A percentile compares a stretch with the other conserved stretches of the same genome.
phyloP scores from a whole-genome alignment of 2,113 vertebrate species.

The Otocyon megalotis region DNA sequence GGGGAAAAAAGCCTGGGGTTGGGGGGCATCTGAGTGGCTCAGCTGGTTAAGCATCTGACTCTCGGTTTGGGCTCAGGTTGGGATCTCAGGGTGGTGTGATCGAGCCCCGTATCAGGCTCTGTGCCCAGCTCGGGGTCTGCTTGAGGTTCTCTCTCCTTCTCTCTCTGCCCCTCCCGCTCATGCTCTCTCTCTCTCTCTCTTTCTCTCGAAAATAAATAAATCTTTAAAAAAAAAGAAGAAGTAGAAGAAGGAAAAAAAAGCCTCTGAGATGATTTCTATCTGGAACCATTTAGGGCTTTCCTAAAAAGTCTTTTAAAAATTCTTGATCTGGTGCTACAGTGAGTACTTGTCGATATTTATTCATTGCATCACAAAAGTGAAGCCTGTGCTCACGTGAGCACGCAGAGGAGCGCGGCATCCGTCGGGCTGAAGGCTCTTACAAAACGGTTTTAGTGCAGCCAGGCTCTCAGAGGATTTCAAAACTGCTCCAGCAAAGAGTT shows the following conservation, averaged over 20 bases:
- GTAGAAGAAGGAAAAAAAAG: neutral
- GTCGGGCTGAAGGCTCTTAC: neutral
- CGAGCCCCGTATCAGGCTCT: fast-evolving
- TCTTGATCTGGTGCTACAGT: neutral
- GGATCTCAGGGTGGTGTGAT: neutral
- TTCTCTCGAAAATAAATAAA: neutral
- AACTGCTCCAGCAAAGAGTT: neutral
- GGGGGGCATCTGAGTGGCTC: neutral
- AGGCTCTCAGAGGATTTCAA: neutral
- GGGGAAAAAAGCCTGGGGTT: too few species aligned
- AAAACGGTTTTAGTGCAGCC: neutral
- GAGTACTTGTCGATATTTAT: neutral
- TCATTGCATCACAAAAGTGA: neutral
- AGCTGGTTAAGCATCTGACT: neutral
- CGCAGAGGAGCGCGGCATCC: neutral
- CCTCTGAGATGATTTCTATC: neutral
- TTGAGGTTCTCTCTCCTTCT: neutral
- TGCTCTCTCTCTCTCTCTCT: neutral
- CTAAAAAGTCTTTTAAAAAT: neutral
- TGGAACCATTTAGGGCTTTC: neutral
- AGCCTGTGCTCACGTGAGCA: neutral
- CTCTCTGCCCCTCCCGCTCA: too few species aligned
- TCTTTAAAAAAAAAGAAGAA: too few species aligned
- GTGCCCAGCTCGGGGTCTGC: neutral
- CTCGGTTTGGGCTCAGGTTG: neutral